Percentiles rank a stretch among this genome's conserved stretches.
phyloP scores from a whole-genome alignment of 1,140 invertebrate species.

The Daktulosphaira vitifoliae region DNA sequence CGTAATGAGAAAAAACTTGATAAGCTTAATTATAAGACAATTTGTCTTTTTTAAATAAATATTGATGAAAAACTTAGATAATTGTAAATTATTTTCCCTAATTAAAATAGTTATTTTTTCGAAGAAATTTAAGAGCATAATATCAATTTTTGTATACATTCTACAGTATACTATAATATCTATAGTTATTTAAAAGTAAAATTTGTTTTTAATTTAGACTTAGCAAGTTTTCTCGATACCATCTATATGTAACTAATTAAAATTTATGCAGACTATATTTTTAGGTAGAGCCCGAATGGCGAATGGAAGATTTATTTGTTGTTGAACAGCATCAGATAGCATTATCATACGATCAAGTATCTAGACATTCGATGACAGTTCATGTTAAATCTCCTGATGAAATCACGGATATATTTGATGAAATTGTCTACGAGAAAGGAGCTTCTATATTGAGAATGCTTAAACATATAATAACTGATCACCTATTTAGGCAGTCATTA shows the following conservation, averaged over 20 bases:
- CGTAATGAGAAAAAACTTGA: too few species aligned
- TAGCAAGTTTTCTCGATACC: too few species aligned
- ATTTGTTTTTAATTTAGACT: too few species aligned
- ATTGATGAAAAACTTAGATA: too few species aligned
- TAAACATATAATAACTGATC: neutral
- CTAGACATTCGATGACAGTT: conserved; percentile 61
- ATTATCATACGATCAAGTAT: conserved; percentile 55
- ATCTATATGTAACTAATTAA: too few species aligned
- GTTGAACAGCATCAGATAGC: conserved; percentile 45
- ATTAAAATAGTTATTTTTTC: too few species aligned
- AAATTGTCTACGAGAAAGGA: conserved; percentile 85
- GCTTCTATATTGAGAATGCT: conserved; percentile 41
- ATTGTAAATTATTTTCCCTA: too few species aligned
- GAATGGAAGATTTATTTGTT: conserved; percentile 45
- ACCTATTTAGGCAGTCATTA: conserved; percentile 20
- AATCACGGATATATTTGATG: conserved; percentile 87
- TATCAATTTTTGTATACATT: neutral
- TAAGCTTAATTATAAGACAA: too few species aligned
- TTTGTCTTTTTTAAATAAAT: too few species aligned
- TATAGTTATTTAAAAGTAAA: too few species aligned
- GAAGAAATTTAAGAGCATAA: neutral
- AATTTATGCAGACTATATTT: too few species aligned
- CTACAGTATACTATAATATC: too few species aligned
- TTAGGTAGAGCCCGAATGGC: conserved; percentile 42
- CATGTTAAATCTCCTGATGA: conserved; percentile 81